Conservation (phyloP, 2,113 vertebrate species). For the Heloderma charlesbogerti region DNA sequence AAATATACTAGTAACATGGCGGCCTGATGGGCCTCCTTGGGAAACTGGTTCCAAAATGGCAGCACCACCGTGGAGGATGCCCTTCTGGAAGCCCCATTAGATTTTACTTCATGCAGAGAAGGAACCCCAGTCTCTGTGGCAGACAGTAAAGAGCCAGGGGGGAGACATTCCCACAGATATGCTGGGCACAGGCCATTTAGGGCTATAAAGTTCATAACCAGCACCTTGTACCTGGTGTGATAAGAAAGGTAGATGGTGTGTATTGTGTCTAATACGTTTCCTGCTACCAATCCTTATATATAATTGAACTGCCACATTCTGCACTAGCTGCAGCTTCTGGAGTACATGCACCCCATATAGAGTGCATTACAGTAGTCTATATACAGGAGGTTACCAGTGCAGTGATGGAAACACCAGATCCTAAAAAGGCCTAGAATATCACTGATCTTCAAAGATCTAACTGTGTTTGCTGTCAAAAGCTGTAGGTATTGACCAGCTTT, state of each 20-base stretch:
- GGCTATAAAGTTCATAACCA: not conserved
- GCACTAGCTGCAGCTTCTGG: not conserved
- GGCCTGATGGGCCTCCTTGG: not conserved
- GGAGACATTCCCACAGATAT: not conserved
- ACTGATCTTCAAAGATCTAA: not conserved
- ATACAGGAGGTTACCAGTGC: not conserved
- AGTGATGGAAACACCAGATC: not conserved
- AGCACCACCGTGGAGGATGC: not conserved
- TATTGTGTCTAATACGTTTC: not conserved
- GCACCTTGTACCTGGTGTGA: not conserved
- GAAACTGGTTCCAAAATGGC: not conserved
- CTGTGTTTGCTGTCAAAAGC: not conserved
- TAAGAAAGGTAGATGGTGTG: not conserved
- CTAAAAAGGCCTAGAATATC: not conserved
- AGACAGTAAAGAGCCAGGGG: not conserved
- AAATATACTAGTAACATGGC: not conserved
- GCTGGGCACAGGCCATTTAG: not conserved
- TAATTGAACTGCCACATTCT: not conserved
- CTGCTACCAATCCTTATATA: not conserved
- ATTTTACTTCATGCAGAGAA: not conserved
- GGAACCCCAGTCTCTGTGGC: too few relatives aligned
- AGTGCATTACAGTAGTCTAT: not conserved
- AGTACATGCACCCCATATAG: not conserved
- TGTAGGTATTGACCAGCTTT: not conserved
- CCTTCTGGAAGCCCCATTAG: not conserved